Percentiles rank a stretch among this genome's conserved stretches.
Evolutionary conservation across 2,113 vertebrate genomes (phyloP).

Genomic region (Polypterus senegalus): DNA sequence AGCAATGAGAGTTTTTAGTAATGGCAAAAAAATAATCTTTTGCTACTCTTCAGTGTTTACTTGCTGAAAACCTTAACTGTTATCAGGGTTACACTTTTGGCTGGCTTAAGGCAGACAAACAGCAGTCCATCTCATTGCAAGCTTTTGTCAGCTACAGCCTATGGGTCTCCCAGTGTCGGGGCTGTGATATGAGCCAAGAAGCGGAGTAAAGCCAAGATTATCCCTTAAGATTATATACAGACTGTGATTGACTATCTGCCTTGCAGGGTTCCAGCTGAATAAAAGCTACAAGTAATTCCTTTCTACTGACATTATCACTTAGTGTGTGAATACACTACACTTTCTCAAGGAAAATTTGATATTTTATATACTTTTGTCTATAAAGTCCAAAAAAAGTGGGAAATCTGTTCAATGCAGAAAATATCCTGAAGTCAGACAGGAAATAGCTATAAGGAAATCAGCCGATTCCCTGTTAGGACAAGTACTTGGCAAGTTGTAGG

Average conservation of each 20-base stretch:
- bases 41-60: conserved; percentile 35
- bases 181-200: conserved; percentile 33
- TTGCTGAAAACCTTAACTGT: conserved; percentile 42
- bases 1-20: too few species aligned
- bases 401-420: too few species aligned
- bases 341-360: too few species aligned
- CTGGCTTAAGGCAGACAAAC: conserved; percentile 34
- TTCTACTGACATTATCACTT: not conserved
- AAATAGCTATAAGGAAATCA: too few species aligned
- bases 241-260: conserved; percentile 19
- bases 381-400: too few species aligned
- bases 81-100: conserved; percentile 45
- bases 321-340: too few species aligned
- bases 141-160: conserved; percentile 42
- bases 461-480: too few species aligned
- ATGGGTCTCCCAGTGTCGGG: conserved; percentile 31
- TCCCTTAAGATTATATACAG: conserved; percentile 21
- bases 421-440: too few species aligned
- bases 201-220: conserved; percentile 36
- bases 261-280: conserved; percentile 4
- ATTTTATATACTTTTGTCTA: too few species aligned
- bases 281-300: conserved; percentile 1
- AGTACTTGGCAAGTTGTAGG: too few species aligned
- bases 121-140: conserved; percentile 41
- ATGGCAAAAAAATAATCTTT: conserved; percentile 23